Conservation (phyloP, 1,140 invertebrate species). For the Drosophila miranda region DNA sequence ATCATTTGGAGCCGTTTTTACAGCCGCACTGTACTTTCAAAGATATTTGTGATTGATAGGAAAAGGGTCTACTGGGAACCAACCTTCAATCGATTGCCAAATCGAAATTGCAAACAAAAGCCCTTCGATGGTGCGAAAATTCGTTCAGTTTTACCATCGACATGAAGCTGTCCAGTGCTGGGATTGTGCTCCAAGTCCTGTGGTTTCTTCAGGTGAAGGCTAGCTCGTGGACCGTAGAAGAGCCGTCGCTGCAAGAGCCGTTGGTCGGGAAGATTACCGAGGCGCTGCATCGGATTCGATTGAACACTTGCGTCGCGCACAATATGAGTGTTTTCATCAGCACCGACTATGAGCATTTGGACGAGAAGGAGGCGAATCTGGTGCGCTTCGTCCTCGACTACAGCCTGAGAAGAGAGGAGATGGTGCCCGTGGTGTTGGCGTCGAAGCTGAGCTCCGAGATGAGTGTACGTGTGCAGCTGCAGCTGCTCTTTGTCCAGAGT, state of each 20-base stretch:
- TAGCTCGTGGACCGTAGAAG: neutral
- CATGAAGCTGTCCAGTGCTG: slow-evolving; percentile 7
- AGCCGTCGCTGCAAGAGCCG: slow-evolving; percentile 1
- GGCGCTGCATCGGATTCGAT: slow-evolving; percentile 26
- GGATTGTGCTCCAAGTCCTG: neutral
- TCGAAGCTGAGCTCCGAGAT: neutral
- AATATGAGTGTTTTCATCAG: slow-evolving; percentile 41
- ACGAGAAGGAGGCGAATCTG: neutral
- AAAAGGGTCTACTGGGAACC: slow-evolving; percentile 1
- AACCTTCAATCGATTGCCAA: slow-evolving; percentile 1
- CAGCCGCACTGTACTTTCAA: too few species aligned
- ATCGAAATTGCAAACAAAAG: slow-evolving; percentile 17
- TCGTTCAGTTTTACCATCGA: neutral
- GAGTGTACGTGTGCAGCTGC: neutral
- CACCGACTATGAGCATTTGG: slow-evolving; percentile 37
- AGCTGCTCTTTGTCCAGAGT: slow-evolving; percentile 44
- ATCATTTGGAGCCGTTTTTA: too few species aligned
- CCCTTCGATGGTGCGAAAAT: neutral
- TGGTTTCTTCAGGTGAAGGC: neutral
- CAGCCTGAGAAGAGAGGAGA: neutral
- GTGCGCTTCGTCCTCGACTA: slow-evolving; percentile 16
- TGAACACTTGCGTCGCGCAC: slow-evolving; percentile 16
- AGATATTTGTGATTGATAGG: neutral
- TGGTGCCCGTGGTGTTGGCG: slow-evolving; percentile 42
- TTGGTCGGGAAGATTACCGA: neutral